These are phyloP conservation scores for Myanophis thanlyinensis DNA, from an alignment of 2,113 vertebrate genomes.

Conservation along the genomic window DNA sequence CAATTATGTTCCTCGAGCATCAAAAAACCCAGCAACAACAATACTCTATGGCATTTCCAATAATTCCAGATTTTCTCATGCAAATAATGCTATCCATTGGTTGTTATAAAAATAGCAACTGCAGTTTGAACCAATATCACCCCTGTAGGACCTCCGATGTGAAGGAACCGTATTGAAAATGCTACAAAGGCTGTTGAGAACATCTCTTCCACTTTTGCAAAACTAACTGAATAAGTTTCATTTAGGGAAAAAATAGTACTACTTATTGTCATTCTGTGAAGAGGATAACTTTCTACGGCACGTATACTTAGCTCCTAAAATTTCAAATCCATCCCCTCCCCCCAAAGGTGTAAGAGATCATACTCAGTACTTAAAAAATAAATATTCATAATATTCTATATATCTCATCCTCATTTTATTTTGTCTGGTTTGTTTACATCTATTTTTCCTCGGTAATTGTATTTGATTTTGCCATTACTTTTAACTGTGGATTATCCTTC, in stretches of 20 bases:
- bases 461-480: background rate
- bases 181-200: conserved; percentile 10
- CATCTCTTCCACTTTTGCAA: background rate
- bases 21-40: background rate
- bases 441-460: background rate
- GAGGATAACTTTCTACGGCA: background rate
- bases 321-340: background rate
- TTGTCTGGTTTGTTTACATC: background rate
- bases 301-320: background rate
- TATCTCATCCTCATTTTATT: background rate
- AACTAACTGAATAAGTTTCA: conserved; percentile 26
- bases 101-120: background rate
- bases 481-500: background rate
- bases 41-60: background rate
- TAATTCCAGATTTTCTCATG: background rate
- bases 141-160: background rate
- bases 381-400: background rate
- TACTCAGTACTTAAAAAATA: background rate
- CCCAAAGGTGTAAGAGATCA: background rate
- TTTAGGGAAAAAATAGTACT: conserved; percentile 30
- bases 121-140: background rate
- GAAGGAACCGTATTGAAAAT: background rate
- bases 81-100: background rate
- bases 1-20: background rate
- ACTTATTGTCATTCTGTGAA: background rate